Evolutionary conservation across 2,797 vertebrate species (phyloP).

Genomic region (Nothura maculosa): DNA sequence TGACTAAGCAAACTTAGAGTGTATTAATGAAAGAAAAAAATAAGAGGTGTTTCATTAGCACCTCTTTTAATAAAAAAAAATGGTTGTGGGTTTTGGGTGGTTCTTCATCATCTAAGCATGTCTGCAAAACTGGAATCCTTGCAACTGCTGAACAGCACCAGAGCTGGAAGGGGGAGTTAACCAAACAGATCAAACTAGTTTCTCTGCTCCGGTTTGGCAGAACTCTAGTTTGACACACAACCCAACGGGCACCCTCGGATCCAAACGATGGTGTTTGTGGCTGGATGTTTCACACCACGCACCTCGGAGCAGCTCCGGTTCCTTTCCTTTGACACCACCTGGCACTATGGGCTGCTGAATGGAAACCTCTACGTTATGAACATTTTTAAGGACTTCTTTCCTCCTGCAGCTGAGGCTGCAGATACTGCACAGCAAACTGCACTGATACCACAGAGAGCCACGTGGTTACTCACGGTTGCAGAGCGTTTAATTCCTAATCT

Average conservation of each 20-base stretch:
- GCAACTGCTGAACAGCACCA: not conserved
- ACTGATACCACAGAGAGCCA: not conserved
- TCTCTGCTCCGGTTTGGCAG: not conserved
- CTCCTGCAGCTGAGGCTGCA: not conserved
- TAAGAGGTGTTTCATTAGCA: not conserved
- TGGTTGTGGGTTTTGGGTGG: not conserved
- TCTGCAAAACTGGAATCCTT: not conserved
- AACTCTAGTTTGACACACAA: not conserved
- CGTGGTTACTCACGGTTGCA: not conserved
- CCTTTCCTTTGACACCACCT: not conserved
- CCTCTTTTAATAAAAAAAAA: not conserved
- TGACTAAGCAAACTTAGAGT: not conserved
- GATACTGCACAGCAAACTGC: not conserved
- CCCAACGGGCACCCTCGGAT: not conserved
- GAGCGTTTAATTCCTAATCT: not conserved
- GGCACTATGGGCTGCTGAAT: not conserved
- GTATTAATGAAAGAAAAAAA: not conserved
- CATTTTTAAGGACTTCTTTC: not conserved
- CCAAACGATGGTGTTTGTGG: not conserved
- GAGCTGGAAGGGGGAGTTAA: not conserved
- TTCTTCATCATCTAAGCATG: not conserved
- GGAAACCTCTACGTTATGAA: not conserved
- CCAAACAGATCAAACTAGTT: not conserved
- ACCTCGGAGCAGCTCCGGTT: not conserved
- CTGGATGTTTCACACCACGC: rapidly evolving